Base-by-base conservation (phyloP, 2,888 invertebrate species). In the Omphaloscelis lunosa region DNA sequence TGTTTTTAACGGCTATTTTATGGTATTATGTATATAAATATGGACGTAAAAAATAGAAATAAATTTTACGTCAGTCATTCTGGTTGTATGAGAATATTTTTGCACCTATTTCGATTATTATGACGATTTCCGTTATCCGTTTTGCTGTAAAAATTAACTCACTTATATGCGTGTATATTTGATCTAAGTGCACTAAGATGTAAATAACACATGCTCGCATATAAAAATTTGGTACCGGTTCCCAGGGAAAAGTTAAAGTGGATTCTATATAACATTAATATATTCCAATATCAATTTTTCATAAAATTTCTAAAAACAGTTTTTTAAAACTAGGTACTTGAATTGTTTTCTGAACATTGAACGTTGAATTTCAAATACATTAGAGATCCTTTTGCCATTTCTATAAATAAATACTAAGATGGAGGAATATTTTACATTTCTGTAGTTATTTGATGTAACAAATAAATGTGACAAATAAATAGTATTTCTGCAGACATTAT, bases 31-130 rank as follows among this genome's bases (percentile, higher is more conserved):
- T 34, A 68, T 80, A 84, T 83, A 86, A 87, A 87, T 79, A 81
- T 76, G 71, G 51, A 75, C 75, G 63, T 84, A 86, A 83, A 84
- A 86, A 82, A n/a, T 68, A 61, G 61, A 75, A 82, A 75, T 87
- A 80, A 74, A 75, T 75, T 87, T 78, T 75, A 79, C 67, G 74
- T 68, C 53, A 67, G 72, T 77, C 53, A 85, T 79, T 78, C 51
- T 66, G 23, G 34, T 53, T 75, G 67, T 84, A 68, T n/a, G 63
- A 59, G 39, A 77, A 80, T 69, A 45, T 58, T n/a, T 65, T 73
- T 74, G 41, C 56, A 62, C 34, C 27, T 51, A 48, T 61, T 75
- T 41, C 45, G 80, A 61, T 59, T 72, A 71, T 79, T 81, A 75
- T 67, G 27, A 71, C 72, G 23, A 2, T 66, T 58, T 53, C 58